Evolutionary conservation across 1,140 invertebrate genomes (phyloP).

Genomic region (Tribolium castaneum): DNA sequence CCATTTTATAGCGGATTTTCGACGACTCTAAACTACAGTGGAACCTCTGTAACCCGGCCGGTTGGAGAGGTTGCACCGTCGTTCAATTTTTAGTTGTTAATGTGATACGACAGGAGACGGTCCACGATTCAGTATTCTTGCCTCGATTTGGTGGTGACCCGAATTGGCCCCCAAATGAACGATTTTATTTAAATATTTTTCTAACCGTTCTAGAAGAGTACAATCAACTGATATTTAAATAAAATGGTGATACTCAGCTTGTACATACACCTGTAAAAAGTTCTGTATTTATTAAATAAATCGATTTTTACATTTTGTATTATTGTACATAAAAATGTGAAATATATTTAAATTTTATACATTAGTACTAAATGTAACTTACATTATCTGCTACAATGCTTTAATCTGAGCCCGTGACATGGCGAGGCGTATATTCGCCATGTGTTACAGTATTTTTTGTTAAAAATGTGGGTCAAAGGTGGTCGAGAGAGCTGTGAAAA

Average conservation of each 20-base stretch:
- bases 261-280: conserved; percentile 23
- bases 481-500: too few relatives aligned
- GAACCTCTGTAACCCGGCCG: too few relatives aligned
- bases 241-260: conserved; percentile 12
- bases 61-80: too few relatives aligned
- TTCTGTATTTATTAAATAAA: conserved; percentile 39
- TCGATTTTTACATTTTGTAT: conserved; percentile 38
- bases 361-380: conserved; percentile 23
- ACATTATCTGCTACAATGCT: conserved; percentile 28
- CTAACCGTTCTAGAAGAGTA: conserved; percentile 17
- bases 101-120: conserved; percentile 9
- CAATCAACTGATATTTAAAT: conserved; percentile 23
- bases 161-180: neutral
- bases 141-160: neutral
- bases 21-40: neutral
- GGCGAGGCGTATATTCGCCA: neutral
- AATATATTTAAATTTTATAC: conserved; percentile 38
- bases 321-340: conserved; percentile 35
- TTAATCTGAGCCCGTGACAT: conserved; percentile 12
- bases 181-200: conserved; percentile 29
- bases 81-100: conserved; percentile 24
- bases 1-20: conserved; percentile 33
- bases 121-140: conserved; percentile 28
- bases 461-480: neutral
- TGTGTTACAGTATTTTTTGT: conserved; percentile 15